A percentile compares a stretch with the other conserved stretches of the same genome.
Evolutionary conservation across 2,113 vertebrate species (phyloP).

Genomic region (Trematomus loennbergii): DNA sequence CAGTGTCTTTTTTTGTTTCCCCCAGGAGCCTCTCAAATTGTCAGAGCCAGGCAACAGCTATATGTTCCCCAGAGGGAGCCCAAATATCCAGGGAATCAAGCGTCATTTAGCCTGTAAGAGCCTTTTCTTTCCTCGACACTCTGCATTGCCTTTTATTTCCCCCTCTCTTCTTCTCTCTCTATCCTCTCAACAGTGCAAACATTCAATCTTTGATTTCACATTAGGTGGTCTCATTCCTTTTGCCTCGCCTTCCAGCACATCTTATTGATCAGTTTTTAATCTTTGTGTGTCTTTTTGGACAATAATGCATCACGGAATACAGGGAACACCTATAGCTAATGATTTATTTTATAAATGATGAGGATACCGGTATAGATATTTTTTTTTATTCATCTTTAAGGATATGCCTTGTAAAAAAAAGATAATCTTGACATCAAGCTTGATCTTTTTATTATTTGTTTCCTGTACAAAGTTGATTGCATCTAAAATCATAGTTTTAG

Average conservation of each 20-base stretch:
- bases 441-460: not conserved
- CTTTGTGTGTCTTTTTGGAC: conserved; percentile 34
- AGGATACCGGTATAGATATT: not conserved
- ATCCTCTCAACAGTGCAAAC: conserved; percentile 54
- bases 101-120: conserved; percentile 85
- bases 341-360: conserved; percentile 8
- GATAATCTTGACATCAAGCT: not conserved
- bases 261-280: conserved; percentile 35
- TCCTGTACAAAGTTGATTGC: not conserved
- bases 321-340: not conserved
- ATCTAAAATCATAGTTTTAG: not conserved
- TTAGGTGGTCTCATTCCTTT: conserved; percentile 51
- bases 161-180: conserved; percentile 29
- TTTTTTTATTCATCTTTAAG: too few species aligned
- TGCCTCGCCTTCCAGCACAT: conserved; percentile 14
- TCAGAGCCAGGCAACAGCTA: conserved; percentile 80
- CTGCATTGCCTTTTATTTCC: conserved; percentile 60
- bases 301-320: conserved; percentile 23
- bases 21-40: conserved; percentile 81
- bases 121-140: conserved; percentile 71
- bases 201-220: conserved; percentile 48
- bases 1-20: conserved; percentile 65
- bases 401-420: too few species aligned
- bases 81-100: conserved; percentile 85
- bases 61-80: conserved; percentile 78